These are phyloP conservation scores for Ligdia adustata DNA, from an alignment of 2,888 invertebrate genomes.

Conservation along the genomic window DNA sequence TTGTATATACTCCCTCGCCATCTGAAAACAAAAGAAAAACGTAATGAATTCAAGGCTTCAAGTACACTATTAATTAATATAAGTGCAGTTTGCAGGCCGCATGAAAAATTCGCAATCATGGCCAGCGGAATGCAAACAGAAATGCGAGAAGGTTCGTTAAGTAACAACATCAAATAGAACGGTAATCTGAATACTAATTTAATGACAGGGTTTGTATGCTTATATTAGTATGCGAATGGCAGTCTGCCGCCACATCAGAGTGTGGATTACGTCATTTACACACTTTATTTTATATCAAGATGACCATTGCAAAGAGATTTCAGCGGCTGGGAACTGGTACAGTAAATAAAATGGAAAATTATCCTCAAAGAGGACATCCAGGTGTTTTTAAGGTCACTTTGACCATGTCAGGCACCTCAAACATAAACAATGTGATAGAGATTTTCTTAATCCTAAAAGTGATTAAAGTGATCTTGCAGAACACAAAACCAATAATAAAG, in stretches of 20 bases:
- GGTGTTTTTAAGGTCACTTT: conserved; percentile 7
- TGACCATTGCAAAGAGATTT: conserved; percentile 20
- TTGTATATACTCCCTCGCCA: conserved; percentile 98
- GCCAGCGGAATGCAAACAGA: conserved; percentile 10
- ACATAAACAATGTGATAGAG: conserved; percentile 1
- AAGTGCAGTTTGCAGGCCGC: conserved; percentile 12
- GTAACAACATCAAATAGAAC: conserved; percentile 9
- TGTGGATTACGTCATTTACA: conserved; percentile 48
- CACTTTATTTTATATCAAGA: too few relatives aligned
- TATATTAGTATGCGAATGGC: conserved; percentile 50
- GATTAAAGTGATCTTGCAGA: too few relatives aligned
- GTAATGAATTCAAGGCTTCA: conserved; percentile 19
- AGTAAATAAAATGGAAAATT: too few relatives aligned
- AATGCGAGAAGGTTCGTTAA: background rate
- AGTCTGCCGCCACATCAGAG: conserved; percentile 44
- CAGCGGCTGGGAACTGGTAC: conserved; percentile 18
- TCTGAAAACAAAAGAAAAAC: conserved; percentile 81
- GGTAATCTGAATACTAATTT: conserved; percentile 43
- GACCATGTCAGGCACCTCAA: background rate
- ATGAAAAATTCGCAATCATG: conserved; percentile 18
- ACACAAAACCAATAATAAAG: too few relatives aligned
- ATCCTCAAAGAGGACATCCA: conserved; percentile 23
- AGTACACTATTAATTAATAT: conserved; percentile 11
- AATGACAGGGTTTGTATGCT: conserved; percentile 35
- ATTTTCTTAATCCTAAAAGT: too few relatives aligned